Evolutionary conservation across 2,113 vertebrate genomes (phyloP).

Genomic region (Eclectus roratus): DNA sequence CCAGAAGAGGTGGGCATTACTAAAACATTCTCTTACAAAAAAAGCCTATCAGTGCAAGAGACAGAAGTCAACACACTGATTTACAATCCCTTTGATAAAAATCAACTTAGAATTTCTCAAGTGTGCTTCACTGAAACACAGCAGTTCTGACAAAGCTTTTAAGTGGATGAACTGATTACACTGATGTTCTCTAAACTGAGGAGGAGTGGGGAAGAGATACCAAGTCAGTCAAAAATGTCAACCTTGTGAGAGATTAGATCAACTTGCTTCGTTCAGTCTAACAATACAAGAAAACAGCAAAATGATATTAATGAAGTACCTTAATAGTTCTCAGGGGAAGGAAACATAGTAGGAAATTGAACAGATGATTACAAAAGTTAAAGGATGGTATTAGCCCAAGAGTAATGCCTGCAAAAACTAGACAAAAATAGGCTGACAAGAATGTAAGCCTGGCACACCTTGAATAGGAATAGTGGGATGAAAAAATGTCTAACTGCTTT

Average conservation of each 20-base stretch:
- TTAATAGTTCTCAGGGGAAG: background rate
- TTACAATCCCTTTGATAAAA: background rate
- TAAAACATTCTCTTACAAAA: background rate
- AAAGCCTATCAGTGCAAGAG: background rate
- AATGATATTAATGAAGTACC: background rate
- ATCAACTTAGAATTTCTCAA: background rate
- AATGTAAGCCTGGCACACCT: background rate
- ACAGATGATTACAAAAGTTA: background rate
- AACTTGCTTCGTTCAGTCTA: background rate
- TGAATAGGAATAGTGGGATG: background rate
- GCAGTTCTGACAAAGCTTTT: background rate
- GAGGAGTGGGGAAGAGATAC: background rate
- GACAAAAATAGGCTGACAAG: background rate
- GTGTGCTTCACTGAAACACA: background rate
- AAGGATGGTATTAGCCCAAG: background rate
- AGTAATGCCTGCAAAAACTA: background rate
- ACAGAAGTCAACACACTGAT: fast-evolving
- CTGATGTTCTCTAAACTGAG: background rate
- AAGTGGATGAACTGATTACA: background rate
- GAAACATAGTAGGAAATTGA: background rate
- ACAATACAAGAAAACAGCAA: background rate
- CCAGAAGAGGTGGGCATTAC: background rate
- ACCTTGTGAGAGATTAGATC: background rate
- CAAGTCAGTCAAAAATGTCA: background rate
- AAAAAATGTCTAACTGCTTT: background rate